These are phyloP conservation scores for Opisthocomus hoazin DNA, from an alignment of 2,113 vertebrate genomes.

Conservation along the genomic window DNA sequence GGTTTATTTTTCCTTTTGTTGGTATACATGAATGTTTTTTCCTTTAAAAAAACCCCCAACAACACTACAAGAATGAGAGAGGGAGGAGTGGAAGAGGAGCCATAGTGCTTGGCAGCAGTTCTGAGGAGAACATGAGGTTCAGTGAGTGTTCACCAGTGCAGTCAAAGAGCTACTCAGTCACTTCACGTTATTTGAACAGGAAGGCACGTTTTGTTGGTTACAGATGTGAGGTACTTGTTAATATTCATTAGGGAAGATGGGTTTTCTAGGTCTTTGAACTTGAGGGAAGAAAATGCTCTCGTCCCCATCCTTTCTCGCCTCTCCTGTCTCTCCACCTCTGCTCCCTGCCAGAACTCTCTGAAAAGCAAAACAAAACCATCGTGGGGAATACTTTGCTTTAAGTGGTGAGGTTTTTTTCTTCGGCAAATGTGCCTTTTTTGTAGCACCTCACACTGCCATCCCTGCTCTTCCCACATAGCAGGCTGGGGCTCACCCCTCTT, in stretches of 20 bases:
- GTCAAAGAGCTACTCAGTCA: background rate
- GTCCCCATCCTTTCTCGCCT: background rate
- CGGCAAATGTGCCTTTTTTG: background rate
- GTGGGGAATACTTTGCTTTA: background rate
- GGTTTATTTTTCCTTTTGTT: background rate
- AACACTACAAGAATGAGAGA: background rate
- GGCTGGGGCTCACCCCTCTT: background rate
- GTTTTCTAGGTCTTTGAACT: background rate
- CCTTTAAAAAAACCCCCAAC: background rate
- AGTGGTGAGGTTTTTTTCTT: background rate
- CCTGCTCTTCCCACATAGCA: accelerated
- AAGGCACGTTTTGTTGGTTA: background rate
- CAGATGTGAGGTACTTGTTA: background rate
- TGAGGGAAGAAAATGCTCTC: background rate
- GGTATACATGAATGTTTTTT: background rate
- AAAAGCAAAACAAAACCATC: background rate
- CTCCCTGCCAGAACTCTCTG: background rate
- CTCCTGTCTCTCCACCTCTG: background rate
- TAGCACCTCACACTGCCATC: background rate
- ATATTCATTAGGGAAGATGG: background rate
- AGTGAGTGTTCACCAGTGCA: background rate
- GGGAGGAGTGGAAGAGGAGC: background rate
- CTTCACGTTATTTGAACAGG: background rate
- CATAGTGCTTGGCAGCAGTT: background rate
- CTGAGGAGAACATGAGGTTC: background rate